These are phyloP conservation scores for Aporrectodea caliginosa DNA, from an alignment of 1,140 invertebrate genomes.

Conservation along the genomic window DNA sequence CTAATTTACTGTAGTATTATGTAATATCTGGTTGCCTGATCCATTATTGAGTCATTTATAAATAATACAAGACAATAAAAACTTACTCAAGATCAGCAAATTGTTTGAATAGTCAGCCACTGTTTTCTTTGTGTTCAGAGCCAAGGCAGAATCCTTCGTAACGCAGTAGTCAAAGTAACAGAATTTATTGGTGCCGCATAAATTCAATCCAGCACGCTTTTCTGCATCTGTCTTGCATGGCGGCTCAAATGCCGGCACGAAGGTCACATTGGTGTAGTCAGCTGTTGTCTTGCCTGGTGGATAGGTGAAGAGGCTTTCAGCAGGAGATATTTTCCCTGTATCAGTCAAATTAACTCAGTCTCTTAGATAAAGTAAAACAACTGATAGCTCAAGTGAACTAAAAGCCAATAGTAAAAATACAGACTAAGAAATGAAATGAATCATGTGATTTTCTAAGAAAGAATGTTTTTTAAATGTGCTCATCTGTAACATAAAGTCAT, in stretches of 20 bases:
- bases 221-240: neutral
- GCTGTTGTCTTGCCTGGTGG: neutral
- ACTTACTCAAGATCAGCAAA: neutral
- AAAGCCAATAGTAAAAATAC: too few relatives aligned
- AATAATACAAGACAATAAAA: too few relatives aligned
- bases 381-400: too few relatives aligned
- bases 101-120: neutral
- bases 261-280: neutral
- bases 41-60: too few relatives aligned
- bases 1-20: too few relatives aligned
- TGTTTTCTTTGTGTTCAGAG: neutral
- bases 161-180: neutral
- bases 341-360: too few relatives aligned
- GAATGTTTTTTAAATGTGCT: too few relatives aligned
- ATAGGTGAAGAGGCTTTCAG: neutral
- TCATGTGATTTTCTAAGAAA: too few relatives aligned
- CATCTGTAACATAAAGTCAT: too few relatives aligned
- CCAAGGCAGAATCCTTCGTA: neutral
- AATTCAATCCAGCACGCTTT: neutral
- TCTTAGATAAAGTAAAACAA: too few relatives aligned
- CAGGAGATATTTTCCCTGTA: neutral
- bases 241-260: neutral
- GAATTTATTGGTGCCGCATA: neutral
- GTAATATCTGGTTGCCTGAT: too few relatives aligned
- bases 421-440: too few relatives aligned